These are phyloP conservation scores for Chelonia mydas DNA, from an alignment of 2,797 vertebrate genomes.

Conservation along the genomic window DNA sequence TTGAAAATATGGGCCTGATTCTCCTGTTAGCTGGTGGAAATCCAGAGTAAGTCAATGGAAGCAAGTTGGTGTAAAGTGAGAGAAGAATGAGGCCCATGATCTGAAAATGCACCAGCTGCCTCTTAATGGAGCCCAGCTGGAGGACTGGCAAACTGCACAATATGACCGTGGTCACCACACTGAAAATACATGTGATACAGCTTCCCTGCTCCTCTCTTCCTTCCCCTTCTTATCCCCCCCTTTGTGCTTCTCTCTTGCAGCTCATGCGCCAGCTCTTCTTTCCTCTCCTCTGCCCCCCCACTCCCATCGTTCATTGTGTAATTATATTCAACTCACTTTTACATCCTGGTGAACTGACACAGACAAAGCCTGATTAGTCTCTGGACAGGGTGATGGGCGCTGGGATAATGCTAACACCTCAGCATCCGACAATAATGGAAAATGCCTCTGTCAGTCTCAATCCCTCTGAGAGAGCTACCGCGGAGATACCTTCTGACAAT, in stretches of 20 bases:
- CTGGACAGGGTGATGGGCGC: slow-evolving; percentile 44
- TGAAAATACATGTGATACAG: not conserved
- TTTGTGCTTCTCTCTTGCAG: not conserved
- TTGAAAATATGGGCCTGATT: not conserved
- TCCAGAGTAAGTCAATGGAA: not conserved
- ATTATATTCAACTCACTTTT: not conserved
- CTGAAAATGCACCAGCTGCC: not conserved
- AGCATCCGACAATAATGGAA: slow-evolving; percentile 58
- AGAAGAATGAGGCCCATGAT: not conserved
- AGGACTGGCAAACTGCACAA: not conserved
- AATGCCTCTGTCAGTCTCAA: slow-evolving; percentile 71
- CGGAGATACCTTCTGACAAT: slow-evolving; percentile 73
- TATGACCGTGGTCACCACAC: not conserved
- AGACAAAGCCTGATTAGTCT: slow-evolving; percentile 35
- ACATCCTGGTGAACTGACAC: not conserved
- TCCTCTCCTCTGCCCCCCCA: not conserved
- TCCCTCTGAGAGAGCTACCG: slow-evolving; percentile 16
- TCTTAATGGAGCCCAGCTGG: not conserved
- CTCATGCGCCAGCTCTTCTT: not conserved
- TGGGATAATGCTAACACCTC: slow-evolving; percentile 62
- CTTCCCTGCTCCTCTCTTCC: not conserved
- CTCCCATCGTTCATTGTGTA: not conserved
- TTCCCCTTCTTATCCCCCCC: not conserved
- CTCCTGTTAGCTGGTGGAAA: not conserved
- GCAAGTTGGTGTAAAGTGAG: not conserved